Percentiles rank a stretch among this genome's conserved stretches.
Evolutionary conservation across 2,888 invertebrate genomes (phyloP).

Genomic region (Dolichomitus sp.): DNA sequence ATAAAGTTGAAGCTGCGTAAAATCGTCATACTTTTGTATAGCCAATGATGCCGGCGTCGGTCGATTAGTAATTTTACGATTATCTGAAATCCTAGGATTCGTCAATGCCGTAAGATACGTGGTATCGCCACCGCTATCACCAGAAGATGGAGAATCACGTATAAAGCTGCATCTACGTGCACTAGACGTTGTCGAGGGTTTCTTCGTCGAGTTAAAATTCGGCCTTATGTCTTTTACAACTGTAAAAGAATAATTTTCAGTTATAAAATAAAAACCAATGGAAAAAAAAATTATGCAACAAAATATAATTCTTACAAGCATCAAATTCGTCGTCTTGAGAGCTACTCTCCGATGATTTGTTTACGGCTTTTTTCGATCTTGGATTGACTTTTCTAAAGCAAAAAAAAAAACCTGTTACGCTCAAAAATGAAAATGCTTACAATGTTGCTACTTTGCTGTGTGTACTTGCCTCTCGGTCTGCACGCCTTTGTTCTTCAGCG

Average conservation of each 20-base stretch:
- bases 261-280: not conserved
- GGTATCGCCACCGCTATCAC: slow-evolving; percentile 75
- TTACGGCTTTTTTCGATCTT: slow-evolving; percentile 52
- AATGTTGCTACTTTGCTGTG: not conserved
- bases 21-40: slow-evolving; percentile 64
- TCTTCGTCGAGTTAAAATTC: slow-evolving; percentile 64
- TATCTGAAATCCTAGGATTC: slow-evolving; percentile 70
- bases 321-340: slow-evolving; percentile 72
- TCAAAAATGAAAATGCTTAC: not conserved
- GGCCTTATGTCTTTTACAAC: slow-evolving; percentile 66
- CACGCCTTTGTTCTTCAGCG: slow-evolving; percentile 72
- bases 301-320: slow-evolving; percentile 69
- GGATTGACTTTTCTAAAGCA: slow-evolving; percentile 71
- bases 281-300: not conserved
- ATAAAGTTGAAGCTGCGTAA: not conserved
- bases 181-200: slow-evolving; percentile 49
- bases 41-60: slow-evolving; percentile 48
- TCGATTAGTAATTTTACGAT: slow-evolving; percentile 41
- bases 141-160: slow-evolving; percentile 76
- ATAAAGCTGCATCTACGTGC: slow-evolving; percentile 77
- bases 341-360: slow-evolving; percentile 59
- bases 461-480: slow-evolving; percentile 79
- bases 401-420: not conserved
- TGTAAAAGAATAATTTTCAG: slow-evolving; percentile 43
- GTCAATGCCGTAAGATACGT: slow-evolving; percentile 82